These are phyloP conservation scores for Cynoglossus semilaevis DNA, from an alignment of 2,113 vertebrate species.

Conservation along the genomic window DNA sequence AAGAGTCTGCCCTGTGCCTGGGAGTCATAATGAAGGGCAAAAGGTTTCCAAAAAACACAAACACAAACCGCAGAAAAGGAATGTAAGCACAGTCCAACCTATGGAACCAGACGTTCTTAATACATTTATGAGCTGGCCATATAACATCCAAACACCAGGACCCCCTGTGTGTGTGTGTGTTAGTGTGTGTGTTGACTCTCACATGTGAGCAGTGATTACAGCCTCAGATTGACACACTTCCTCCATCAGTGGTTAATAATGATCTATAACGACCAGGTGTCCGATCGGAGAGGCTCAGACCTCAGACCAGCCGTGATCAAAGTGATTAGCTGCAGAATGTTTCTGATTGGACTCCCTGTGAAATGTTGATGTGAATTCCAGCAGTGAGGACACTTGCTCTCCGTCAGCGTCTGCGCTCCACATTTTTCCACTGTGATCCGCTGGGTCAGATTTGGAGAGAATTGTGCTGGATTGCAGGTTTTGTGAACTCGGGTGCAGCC, in stretches of 20 bases:
- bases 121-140: no score
- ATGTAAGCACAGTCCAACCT: no score
- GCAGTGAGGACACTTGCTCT: slow-evolving; percentile 3
- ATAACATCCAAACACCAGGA: no score
- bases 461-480: slow-evolving; percentile 34
- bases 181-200: background rate
- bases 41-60: no score
- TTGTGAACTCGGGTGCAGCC: slow-evolving; percentile 17
- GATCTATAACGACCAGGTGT: background rate
- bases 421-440: slow-evolving; percentile 22
- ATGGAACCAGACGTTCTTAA: no score
- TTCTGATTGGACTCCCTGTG: background rate
- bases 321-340: background rate
- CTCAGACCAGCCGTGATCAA: background rate
- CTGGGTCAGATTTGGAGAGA: slow-evolving; percentile 31
- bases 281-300: no score
- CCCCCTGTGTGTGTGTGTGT: background rate
- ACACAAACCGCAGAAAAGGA: no score
- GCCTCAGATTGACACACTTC: background rate
- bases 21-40: no score
- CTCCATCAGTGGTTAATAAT: background rate
- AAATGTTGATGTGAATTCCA: slow-evolving; percentile 19
- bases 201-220: background rate
- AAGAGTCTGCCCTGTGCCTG: no score
- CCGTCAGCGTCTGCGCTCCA: background rate